Conservation (phyloP, 2,797 vertebrate species). For the Morelia viridis region DNA sequence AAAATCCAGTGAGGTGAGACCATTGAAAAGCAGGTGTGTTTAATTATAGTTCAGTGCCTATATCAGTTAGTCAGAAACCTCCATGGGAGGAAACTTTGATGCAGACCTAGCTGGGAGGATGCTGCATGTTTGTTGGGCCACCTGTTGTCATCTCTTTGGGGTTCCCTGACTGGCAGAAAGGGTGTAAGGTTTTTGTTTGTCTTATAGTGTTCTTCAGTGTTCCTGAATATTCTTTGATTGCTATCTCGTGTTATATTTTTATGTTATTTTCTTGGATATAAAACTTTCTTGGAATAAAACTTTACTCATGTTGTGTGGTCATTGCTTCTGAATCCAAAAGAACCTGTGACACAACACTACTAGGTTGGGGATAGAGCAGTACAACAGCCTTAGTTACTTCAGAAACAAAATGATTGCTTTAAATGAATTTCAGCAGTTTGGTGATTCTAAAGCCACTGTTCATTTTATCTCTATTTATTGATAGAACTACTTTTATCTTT, state of each 20-base stretch:
- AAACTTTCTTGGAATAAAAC: background rate
- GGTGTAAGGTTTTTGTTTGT: background rate
- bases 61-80: background rate
- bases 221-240: background rate
- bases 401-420: slow-evolving; percentile 35
- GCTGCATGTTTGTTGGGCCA: background rate
- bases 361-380: background rate
- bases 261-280: background rate
- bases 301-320: background rate
- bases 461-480: slow-evolving; percentile 76
- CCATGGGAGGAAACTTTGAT: background rate
- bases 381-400: slow-evolving; percentile 2
- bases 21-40: background rate
- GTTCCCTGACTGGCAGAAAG: background rate
- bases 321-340: background rate
- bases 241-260: background rate
- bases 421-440: slow-evolving; percentile 32
- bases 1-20: background rate
- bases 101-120: background rate
- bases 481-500: slow-evolving; percentile 67
- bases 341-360: background rate
- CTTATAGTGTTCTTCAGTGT: background rate
- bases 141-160: background rate
- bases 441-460: slow-evolving; percentile 62
- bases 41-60: background rate